phyloP scores from a whole-genome alignment of 64 coral and sea anemone genomes.

The Actinia equina region DNA sequence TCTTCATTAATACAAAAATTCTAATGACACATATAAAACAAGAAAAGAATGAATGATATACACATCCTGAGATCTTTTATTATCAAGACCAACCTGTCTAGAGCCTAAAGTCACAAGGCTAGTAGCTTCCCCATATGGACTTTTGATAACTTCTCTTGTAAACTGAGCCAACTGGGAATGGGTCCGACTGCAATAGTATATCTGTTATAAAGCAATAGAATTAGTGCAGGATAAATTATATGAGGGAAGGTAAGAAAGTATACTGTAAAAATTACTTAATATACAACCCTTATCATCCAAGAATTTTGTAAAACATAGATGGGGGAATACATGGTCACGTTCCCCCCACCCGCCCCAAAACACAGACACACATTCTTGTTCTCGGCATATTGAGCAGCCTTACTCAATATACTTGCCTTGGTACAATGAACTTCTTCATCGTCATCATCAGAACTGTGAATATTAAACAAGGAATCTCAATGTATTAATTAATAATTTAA shows the following conservation, averaged over 20 bases:
- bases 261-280: background rate
- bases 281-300: background rate
- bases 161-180: constrained; percentile 97
- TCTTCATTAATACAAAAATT: constrained; percentile 95
- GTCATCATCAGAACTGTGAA: constrained; percentile 57
- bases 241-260: no score
- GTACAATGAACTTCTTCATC: constrained; percentile 70
- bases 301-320: no score
- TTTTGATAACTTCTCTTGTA: constrained; percentile 93
- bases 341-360: no score
- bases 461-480: background rate
- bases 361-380: background rate
- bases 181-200: constrained; percentile 96
- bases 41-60: no score
- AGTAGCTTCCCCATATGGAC: constrained; percentile 69
- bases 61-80: background rate
- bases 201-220: constrained; percentile 33
- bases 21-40: constrained; percentile 12
- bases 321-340: no score
- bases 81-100: constrained; percentile 47
- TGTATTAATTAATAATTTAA: background rate
- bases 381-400: background rate
- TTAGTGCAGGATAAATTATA: background rate
- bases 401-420: constrained; percentile 48
- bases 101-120: constrained; percentile 91